These are phyloP conservation scores for Cladorhizidae sp. DNA, from an alignment of 37 sponge, comb jelly and placozoan genomes.

Conservation along the genomic window DNA sequence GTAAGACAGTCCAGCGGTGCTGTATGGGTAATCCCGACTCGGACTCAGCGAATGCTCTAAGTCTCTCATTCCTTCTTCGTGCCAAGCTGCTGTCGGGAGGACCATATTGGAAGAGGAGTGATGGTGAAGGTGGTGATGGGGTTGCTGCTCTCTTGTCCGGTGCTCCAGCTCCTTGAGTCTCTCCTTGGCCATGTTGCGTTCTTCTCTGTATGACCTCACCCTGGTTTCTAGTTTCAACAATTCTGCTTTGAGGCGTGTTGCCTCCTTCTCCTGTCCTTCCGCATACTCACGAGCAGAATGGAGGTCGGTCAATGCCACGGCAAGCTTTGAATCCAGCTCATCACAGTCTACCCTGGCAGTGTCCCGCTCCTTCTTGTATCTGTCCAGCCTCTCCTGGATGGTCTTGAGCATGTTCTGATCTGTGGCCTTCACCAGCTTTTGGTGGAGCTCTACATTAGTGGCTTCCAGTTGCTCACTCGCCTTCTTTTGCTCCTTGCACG, in stretches of 20 bases:
- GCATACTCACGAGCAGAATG: background rate
- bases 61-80: background rate
- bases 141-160: background rate
- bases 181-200: conserved; percentile 20
- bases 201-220: conserved; percentile 33
- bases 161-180: background rate
- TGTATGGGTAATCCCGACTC: background rate
- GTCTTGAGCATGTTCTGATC: conserved; percentile 15
- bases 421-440: conserved; percentile 34
- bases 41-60: background rate
- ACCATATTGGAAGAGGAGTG: background rate
- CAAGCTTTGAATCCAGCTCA: conserved; percentile 12
- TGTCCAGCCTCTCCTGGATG: conserved; percentile 29
- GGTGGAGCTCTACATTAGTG: conserved; percentile 24
- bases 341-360: conserved; percentile 2
- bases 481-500: background rate
- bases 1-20: background rate
- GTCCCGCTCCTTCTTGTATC: conserved; percentile 56
- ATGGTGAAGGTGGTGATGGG: background rate
- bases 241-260: background rate
- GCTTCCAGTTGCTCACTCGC: background rate
- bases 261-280: background rate
- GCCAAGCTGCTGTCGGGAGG: background rate
- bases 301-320: background rate
- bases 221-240: background rate